Base-by-base conservation (phyloP, 1,140 invertebrate genomes). In the Leptinotarsa lineolata region DNA sequence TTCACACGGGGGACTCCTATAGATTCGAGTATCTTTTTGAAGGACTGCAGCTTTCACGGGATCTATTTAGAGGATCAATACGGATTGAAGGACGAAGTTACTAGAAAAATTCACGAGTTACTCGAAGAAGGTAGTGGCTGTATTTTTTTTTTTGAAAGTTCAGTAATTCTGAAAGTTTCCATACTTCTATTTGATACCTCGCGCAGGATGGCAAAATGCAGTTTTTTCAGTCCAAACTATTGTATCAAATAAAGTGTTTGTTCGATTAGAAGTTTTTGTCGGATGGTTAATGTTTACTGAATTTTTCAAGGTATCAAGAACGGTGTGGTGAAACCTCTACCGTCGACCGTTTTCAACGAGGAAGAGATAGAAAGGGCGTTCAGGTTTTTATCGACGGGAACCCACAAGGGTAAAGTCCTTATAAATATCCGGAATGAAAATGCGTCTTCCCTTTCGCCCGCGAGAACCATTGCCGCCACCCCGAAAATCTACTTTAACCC, bases 21-120 rank as follows among this genome's bases (percentile, higher is more conserved):
- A 65, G 96, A 96, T 13, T 98, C 99, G 95, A 89, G 94, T 0
- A 83, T 98, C 4, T 98, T 99, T 86, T 85, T 98, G 75, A 97
- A 96, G 81, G 99, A 99, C 83, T 94, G 95, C 3, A 92, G 93
- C n/a, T 97, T 99, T 90, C 96, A 99, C 86, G 97, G 97, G 72
- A 96, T 99, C 80, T 86, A 98, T 4, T 84, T 99, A 74, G 97
- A 99, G 86, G 92, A 94, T n/a, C 86, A 98, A 18, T 95, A 97
- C 85, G 91, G 92, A 46, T 87, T 24, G 88, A 69, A 89, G 90
- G 69, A 86, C 85, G 70, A 79, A 85, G 93, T 93, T 61, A 95
- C 94, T 85, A 84, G 85, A 58, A 88, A 87, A 76, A 90, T 97
- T 12, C 90, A 92, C 1, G 83, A 86, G 18, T 87, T 97, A 22